Percentiles rank a stretch among this genome's conserved stretches.
These are phyloP conservation scores for Alces alces DNA, from an alignment of 2,113 vertebrate genomes.

Conservation along the genomic window DNA sequence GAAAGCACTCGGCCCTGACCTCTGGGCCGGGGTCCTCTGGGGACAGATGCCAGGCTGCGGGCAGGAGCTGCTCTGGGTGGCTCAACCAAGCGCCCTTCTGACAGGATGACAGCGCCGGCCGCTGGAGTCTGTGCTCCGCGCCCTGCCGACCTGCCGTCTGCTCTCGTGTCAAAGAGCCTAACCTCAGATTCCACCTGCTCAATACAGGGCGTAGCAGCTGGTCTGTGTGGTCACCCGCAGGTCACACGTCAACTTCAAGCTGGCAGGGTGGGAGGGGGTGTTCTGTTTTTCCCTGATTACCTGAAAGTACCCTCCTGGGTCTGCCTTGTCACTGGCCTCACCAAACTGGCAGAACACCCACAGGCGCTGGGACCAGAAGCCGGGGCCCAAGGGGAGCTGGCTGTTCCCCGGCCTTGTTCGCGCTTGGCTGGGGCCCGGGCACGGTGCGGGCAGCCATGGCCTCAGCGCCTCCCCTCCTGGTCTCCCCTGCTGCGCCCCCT, in stretches of 20 bases:
- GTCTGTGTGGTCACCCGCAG: fast-evolving
- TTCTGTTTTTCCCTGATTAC: fast-evolving
- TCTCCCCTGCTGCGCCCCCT: fast-evolving
- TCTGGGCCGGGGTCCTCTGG: fast-evolving
- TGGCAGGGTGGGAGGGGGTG: no score
- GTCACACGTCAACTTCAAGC: fast-evolving
- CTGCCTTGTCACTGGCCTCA: neutral
- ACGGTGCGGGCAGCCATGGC: fast-evolving
- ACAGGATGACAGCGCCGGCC: fast-evolving
- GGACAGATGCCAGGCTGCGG: fast-evolving
- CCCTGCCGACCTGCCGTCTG: fast-evolving
- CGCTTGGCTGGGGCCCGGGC: neutral
- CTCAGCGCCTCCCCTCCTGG: neutral
- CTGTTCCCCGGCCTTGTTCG: fast-evolving
- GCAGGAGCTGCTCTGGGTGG: neutral
- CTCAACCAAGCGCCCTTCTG: fast-evolving
- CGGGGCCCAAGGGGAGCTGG: fast-evolving
- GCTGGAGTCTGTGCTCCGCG: fast-evolving
- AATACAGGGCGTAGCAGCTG: fast-evolving
- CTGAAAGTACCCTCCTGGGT: fast-evolving
- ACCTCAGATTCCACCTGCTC: fast-evolving
- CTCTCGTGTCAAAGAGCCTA: fast-evolving
- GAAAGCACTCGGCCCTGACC: neutral
- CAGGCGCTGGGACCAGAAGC: fast-evolving
- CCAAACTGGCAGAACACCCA: neutral